A percentile compares a stretch with the other conserved stretches of the same genome.
Conservation (phyloP, 2,113 vertebrate species). For the Cairina moschata region DNA sequence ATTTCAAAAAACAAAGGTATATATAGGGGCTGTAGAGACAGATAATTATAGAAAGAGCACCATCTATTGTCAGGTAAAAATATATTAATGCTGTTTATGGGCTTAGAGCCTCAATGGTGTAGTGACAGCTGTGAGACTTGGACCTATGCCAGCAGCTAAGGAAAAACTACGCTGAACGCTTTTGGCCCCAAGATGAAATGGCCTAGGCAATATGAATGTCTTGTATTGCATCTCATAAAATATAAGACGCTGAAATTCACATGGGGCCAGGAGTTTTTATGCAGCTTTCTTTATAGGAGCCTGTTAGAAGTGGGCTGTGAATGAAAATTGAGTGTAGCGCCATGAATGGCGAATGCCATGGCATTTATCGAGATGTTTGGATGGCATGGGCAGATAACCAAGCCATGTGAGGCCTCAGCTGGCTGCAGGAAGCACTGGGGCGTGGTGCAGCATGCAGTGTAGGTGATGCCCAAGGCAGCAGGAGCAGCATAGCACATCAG, state of each 20-base stretch:
- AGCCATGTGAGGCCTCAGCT: not conserved
- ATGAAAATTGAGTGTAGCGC: not conserved
- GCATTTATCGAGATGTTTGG: not conserved
- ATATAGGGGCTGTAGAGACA: not conserved
- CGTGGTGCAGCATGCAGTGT: accelerated
- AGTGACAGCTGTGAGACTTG: not conserved
- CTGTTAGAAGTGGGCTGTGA: not conserved
- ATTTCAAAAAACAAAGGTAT: not conserved
- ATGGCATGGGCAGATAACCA: accelerated
- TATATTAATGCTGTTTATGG: not conserved
- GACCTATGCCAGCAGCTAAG: not conserved
- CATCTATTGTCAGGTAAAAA: slow-evolving; percentile 55
- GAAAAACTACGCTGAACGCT: not conserved
- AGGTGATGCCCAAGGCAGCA: not conserved
- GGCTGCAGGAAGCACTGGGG: accelerated
- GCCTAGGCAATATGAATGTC: not conserved
- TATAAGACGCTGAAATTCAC: not conserved
- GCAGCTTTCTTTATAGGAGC: not conserved
- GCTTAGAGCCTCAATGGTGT: not conserved
- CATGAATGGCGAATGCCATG: not conserved
- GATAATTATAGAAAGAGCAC: slow-evolving; percentile 66
- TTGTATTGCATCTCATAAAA: not conserved
- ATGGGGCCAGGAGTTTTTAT: not conserved
- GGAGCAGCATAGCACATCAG: not conserved
- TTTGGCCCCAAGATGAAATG: not conserved